Base-by-base conservation (phyloP, 2,113 vertebrate genomes). In the Alethe diademata region DNA sequence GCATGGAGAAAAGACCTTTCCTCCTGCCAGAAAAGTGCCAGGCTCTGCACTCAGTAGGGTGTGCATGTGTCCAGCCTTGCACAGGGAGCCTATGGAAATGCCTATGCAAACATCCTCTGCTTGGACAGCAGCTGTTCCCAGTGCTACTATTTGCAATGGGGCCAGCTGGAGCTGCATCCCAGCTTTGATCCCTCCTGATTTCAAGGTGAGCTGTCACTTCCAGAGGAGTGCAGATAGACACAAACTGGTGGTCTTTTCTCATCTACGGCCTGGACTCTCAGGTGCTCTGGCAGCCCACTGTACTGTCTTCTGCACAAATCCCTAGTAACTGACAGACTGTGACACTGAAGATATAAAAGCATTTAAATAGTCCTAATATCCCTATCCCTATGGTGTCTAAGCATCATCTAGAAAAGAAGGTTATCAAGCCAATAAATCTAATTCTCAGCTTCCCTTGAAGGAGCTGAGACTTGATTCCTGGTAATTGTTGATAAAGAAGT, bases 41-140 rank as follows among this genome's bases (percentile, higher is more conserved):
- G 47, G n/a, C 48, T 45, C 3, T 31, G 9, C 12, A 7, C 53
- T 88, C 40, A 35, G 33, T 1, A 14, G 23, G 36, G 11, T 45
- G 17, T 0, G 0, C 48, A 13, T 0, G 0, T 53, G 29, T 31
- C 76, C 66, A 35, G 42, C 9, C 20, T 35, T 72, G 78, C 51
- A 12, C 3, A 2, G 13, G 3, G 47, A 69, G 36, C 7, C 12
- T 43, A 13, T 14, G 24, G 69, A 61, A 43, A 19, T 61, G 25
- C 43, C 74, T 70, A 6, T 54, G 47, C 56, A 81, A 73, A 48
- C 24, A n/a, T 4, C 20, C 19, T 72, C 42, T 70, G 28, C 50
- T 36, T 65, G 40, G 1, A 15, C 60, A 61, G 36, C 36, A 54
- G n/a, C 50, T 60, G 36, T 6, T 56, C 24, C 31, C 28, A 61